phyloP scores from a whole-genome alignment of 1,140 invertebrate species.

The Thaumetopoea pityocampa region DNA sequence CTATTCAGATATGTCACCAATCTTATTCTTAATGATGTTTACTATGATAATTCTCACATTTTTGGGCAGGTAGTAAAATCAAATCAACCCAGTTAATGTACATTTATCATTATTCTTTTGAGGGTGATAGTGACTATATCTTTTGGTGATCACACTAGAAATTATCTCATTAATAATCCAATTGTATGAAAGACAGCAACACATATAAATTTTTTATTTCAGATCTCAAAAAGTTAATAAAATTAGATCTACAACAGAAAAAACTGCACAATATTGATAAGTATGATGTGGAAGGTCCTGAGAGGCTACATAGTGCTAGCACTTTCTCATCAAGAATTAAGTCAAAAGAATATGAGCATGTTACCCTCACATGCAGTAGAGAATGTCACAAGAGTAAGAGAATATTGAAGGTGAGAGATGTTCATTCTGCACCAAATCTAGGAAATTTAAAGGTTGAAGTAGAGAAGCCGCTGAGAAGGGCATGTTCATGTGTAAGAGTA shows the following conservation, averaged over 20 bases:
- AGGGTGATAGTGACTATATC: too few species aligned
- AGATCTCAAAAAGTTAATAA: slow-evolving; percentile 78
- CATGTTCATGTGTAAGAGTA: slow-evolving; percentile 49
- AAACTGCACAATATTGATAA: slow-evolving; percentile 20
- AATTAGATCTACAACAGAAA: slow-evolving; percentile 69
- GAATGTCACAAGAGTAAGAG: slow-evolving; percentile 35
- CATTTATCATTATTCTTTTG: too few species aligned
- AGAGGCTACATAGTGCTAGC: slow-evolving; percentile 66
- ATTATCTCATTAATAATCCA: too few species aligned
- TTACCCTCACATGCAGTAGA: slow-evolving; percentile 35
- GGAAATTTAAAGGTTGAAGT: slow-evolving; percentile 22
- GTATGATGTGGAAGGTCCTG: slow-evolving; percentile 44
- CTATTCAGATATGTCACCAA: too few species aligned
- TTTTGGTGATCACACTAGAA: too few species aligned
- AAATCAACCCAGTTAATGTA: too few species aligned
- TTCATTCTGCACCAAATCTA: slow-evolving; percentile 51
- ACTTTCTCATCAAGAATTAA: slow-evolving; percentile 64
- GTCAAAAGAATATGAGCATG: slow-evolving; percentile 41
- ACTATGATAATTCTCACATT: too few species aligned
- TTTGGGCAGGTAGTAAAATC: too few species aligned
- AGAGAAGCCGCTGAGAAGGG: slow-evolving; percentile 32
- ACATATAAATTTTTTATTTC: slow-evolving; percentile 26
- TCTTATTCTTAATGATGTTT: too few species aligned
- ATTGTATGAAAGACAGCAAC: not conserved
- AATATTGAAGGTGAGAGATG: slow-evolving; percentile 24